Conservation (phyloP, 2,888 invertebrate species). For the Clistopyga incitator region DNA sequence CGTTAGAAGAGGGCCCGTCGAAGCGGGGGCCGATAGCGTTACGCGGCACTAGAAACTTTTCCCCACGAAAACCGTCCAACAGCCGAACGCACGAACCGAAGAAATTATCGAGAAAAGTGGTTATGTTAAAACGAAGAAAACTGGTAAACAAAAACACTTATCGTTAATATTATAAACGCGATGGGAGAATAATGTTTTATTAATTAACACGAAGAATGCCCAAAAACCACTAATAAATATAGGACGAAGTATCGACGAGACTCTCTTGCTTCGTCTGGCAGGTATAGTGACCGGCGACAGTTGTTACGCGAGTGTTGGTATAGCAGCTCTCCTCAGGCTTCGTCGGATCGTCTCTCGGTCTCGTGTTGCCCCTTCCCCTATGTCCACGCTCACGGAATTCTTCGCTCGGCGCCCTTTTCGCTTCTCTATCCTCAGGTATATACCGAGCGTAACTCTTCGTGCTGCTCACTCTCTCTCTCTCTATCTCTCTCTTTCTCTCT, state of each 20-base stretch:
- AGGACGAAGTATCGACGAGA: slow-evolving; percentile 30
- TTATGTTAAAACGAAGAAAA: neutral
- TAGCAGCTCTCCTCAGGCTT: slow-evolving; percentile 58
- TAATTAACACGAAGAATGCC: slow-evolving; percentile 40
- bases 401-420: slow-evolving; percentile 70
- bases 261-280: slow-evolving; percentile 61
- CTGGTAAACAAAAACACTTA: neutral
- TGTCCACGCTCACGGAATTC: slow-evolving; percentile 5
- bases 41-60: slow-evolving; percentile 13
- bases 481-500: slow-evolving; percentile 3
- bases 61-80: slow-evolving; percentile 6
- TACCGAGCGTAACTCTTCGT: slow-evolving; percentile 45
- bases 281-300: slow-evolving; percentile 69
- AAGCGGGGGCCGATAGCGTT: neutral
- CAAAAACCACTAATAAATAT: slow-evolving; percentile 30
- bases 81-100: neutral
- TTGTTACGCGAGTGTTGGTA: slow-evolving; percentile 70
- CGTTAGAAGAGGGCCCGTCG: slow-evolving; percentile 20
- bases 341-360: slow-evolving; percentile 71
- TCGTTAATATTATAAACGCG: slow-evolving; percentile 1
- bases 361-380: slow-evolving; percentile 62
- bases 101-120: neutral
- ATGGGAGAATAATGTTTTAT: slow-evolving; percentile 11
- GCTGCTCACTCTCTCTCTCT: slow-evolving; percentile 24
- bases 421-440: slow-evolving; percentile 59